phyloP scores from a whole-genome alignment of 2,888 invertebrate genomes.

The Synergus laeviventris region DNA sequence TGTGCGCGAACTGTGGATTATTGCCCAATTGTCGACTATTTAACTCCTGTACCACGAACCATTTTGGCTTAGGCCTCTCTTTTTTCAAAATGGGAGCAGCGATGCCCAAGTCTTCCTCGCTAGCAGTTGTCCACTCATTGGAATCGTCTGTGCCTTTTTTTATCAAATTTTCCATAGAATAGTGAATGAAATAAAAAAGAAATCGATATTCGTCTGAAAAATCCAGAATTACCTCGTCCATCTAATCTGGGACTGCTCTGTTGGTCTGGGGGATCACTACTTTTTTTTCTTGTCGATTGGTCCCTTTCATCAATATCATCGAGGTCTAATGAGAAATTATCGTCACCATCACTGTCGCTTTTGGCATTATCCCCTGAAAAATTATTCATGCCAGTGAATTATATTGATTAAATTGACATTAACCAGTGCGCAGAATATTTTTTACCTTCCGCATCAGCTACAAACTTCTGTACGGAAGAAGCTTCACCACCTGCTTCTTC shows the following conservation, averaged over 20 bases:
- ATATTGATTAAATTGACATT: constrained; percentile 5
- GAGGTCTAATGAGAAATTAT: constrained; percentile 31
- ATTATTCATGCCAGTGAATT: not conserved
- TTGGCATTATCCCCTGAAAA: constrained; percentile 47
- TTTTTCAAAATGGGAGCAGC: constrained; percentile 77
- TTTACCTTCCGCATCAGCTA: not conserved
- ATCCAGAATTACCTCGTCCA: constrained; percentile 30
- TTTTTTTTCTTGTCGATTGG: not conserved
- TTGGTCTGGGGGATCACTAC: not conserved
- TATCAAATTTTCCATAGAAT: constrained; percentile 15
- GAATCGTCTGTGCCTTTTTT: constrained; percentile 57
- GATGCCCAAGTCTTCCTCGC: constrained; percentile 66
- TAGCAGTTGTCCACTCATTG: constrained; percentile 58
- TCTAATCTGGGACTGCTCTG: not conserved
- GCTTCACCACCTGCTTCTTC: constrained; percentile 52
- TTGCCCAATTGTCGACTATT: constrained; percentile 82
- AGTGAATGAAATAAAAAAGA: constrained; percentile 3
- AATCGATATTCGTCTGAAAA: constrained; percentile 7
- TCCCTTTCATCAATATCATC: constrained; percentile 43
- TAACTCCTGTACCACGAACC: constrained; percentile 83
- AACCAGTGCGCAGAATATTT: not conserved
- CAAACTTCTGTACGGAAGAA: constrained; percentile 29
- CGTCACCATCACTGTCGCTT: constrained; percentile 46
- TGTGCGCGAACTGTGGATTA: constrained; percentile 81
- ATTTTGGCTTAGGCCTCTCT: constrained; percentile 82